phyloP scores from a whole-genome alignment of 2,797 vertebrate genomes.

The Gephyroberyx darwinii region DNA sequence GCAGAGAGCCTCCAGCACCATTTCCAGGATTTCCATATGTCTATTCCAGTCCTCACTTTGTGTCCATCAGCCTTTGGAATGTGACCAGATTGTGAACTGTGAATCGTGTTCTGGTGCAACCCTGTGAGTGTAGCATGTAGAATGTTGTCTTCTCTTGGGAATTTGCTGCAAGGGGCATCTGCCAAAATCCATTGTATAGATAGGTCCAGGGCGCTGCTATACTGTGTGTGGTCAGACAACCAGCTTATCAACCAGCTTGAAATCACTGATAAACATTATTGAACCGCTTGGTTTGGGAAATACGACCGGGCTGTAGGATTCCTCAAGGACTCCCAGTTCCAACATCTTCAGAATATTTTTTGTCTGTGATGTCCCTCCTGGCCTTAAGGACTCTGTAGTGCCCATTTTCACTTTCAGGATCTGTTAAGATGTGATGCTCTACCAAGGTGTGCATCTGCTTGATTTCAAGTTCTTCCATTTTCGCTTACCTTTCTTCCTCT shows the following conservation, averaged over 20 bases:
- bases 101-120: too few species aligned
- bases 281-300: conserved; percentile 45
- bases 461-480: background rate
- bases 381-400: conserved; percentile 9
- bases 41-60: too few species aligned
- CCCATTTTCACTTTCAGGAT: conserved; percentile 45
- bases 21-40: conserved; percentile 8
- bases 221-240: conserved; percentile 35
- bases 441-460: background rate
- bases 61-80: too few species aligned
- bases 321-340: conserved; percentile 20
- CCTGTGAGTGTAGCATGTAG: conserved; percentile 15
- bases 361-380: conserved; percentile 18
- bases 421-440: background rate
- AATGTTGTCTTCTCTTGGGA: conserved; percentile 14
- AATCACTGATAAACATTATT: conserved; percentile 53
- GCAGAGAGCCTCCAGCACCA: conserved; percentile 11
- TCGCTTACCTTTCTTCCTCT: conserved; percentile 27
- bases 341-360: conserved; percentile 44
- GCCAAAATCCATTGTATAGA: conserved; percentile 9
- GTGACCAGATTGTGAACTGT: too few species aligned
- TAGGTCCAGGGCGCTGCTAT: conserved; percentile 23
- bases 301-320: conserved; percentile 34
- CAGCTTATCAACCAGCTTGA: conserved; percentile 46
- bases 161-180: conserved; percentile 28